phyloP scores from a whole-genome alignment of 2,113 vertebrate species.

The Erythrocebus patas region DNA sequence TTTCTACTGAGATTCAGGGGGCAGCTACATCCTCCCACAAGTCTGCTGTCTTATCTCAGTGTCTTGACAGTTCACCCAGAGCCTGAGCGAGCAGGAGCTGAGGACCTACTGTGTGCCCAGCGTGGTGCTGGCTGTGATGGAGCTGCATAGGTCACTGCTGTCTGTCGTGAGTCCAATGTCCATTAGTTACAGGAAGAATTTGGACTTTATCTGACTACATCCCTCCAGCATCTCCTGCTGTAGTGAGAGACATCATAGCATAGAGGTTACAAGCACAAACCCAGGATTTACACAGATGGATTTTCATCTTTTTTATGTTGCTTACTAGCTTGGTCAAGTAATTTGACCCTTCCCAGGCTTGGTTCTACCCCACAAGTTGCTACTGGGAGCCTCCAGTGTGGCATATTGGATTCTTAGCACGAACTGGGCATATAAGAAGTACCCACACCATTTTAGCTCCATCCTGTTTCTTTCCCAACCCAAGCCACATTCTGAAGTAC shows the following conservation, averaged over 20 bases:
- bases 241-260: not conserved
- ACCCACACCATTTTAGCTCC: not conserved
- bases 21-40: not conserved
- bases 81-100: not conserved
- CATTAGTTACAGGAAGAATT: not conserved
- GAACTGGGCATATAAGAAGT: not conserved
- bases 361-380: not conserved
- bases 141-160: not conserved
- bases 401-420: not conserved
- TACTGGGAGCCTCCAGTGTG: not conserved
- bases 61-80: not conserved
- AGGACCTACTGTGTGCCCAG: not conserved
- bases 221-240: not conserved
- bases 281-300: not conserved
- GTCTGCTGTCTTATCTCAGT: not conserved
- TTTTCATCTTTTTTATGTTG: not conserved
- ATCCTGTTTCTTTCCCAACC: not conserved
- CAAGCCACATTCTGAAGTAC: not conserved
- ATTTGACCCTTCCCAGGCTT: not conserved
- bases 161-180: not conserved
- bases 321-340: not conserved
- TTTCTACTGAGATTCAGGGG: not conserved
- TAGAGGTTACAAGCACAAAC: not conserved
- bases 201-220: not conserved
- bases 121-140: too few species aligned